These are phyloP conservation scores for Coptotermes formosanus DNA, from an alignment of 1,140 invertebrate species.

Conservation along the genomic window DNA sequence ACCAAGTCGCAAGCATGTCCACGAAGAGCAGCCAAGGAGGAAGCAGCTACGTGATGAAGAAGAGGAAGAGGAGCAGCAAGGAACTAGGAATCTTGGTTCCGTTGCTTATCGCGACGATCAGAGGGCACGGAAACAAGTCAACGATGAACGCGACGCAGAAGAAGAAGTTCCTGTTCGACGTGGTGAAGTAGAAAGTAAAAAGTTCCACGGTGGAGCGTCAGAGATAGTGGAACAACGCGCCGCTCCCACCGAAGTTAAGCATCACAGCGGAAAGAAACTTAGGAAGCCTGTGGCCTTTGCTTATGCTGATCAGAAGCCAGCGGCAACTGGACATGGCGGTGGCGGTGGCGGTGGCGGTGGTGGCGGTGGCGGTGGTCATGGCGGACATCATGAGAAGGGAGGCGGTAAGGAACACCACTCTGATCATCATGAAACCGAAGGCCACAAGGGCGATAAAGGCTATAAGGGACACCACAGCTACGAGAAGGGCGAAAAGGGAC, in stretches of 20 bases:
- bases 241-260: not conserved
- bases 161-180: not conserved
- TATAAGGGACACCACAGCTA: slow-evolving; percentile 36
- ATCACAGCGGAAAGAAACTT: not conserved
- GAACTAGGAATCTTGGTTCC: not conserved
- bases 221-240: not conserved
- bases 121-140: not conserved
- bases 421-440: slow-evolving; percentile 28
- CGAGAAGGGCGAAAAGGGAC: slow-evolving; percentile 34
- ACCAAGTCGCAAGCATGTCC: not conserved
- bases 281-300: not conserved
- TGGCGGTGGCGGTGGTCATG: not conserved
- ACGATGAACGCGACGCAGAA: not conserved
- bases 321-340: not conserved
- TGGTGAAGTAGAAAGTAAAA: not conserved
- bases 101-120: not conserved
- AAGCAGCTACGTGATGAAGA: not conserved
- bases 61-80: not conserved
- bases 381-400: slow-evolving; percentile 32
- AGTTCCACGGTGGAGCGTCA: not conserved
- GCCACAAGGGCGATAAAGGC: slow-evolving; percentile 34
- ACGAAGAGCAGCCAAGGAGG: not conserved
- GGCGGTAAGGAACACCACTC: slow-evolving; percentile 34
- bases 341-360: not conserved
- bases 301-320: slow-evolving; percentile 24